Conservation (phyloP, 2,113 vertebrate genomes). For the Rhynchomys soricoides region DNA sequence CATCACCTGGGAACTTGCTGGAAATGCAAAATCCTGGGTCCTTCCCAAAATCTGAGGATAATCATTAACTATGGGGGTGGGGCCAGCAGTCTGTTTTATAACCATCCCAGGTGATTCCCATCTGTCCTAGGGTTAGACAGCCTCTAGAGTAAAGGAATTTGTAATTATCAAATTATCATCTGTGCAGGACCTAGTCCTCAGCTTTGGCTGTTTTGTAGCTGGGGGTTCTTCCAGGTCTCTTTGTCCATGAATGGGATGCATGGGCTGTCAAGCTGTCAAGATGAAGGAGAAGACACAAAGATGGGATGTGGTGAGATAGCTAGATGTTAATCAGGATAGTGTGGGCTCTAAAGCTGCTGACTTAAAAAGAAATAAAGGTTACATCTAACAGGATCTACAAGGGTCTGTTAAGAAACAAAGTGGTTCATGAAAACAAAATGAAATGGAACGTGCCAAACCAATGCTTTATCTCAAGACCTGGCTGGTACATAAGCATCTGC, state of each 20-base stretch:
- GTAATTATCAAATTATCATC: conserved; percentile 32
- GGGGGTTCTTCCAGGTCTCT: background rate
- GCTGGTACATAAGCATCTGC: background rate
- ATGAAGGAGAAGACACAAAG: background rate
- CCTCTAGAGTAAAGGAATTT: background rate
- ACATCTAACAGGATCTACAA: background rate
- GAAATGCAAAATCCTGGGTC: conserved; percentile 29
- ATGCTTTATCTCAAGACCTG: background rate
- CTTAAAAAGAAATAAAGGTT: background rate
- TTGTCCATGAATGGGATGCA: background rate
- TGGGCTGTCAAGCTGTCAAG: background rate
- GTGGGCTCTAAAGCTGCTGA: background rate
- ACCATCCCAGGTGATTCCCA: conserved; percentile 13
- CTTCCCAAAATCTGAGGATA: background rate
- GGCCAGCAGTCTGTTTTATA: background rate
- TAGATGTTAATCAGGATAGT: background rate
- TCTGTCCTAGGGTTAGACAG: background rate
- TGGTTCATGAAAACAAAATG: conserved; percentile 42
- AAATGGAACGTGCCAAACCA: background rate
- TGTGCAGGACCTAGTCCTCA: background rate
- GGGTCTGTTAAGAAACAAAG: conserved; percentile 28
- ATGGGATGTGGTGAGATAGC: background rate
- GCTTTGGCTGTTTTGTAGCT: background rate
- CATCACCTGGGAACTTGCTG: background rate
- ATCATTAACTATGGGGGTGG: background rate